Conservation (phyloP, 30 jellyfish, hydroid and myxozoan species). For the Turritopsis dohrnii region DNA sequence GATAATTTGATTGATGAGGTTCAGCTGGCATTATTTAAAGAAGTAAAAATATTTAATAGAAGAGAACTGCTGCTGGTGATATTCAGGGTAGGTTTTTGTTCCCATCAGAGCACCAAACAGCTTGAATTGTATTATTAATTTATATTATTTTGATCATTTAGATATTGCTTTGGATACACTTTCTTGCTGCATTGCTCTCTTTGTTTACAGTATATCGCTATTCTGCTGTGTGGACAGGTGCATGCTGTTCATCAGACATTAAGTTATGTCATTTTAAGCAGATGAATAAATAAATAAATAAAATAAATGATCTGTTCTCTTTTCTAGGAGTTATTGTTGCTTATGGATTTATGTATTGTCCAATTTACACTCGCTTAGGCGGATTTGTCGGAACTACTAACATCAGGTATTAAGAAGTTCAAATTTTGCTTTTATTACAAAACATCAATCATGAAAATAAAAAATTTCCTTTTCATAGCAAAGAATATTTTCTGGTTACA, state of each 20-base stretch:
- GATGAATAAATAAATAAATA: neutral
- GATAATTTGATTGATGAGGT: conserved; percentile 60
- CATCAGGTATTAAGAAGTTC: conserved; percentile 19
- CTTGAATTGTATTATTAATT: too few species aligned
- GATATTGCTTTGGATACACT: conserved; percentile 89
- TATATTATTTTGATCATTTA: too few species aligned
- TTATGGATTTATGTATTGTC: conserved; percentile 85
- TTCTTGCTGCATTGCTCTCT: conserved; percentile 71
- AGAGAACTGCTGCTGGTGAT: conserved; percentile 64
- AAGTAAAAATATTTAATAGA: conserved; percentile 57
- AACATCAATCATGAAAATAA: too few species aligned
- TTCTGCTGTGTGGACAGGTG: conserved; percentile 88
- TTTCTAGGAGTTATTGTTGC: conserved; percentile 25
- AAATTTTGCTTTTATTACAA: neutral
- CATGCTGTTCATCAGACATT: neutral
- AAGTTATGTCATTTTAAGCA: neutral
- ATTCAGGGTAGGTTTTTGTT: conserved; percentile 55
- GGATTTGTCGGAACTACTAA: conserved; percentile 78
- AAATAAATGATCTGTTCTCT: neutral
- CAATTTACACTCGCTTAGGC: conserved; percentile 73
- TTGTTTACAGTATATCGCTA: conserved; percentile 68
- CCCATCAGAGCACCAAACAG: too few species aligned
- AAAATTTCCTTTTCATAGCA: conserved; percentile 33
- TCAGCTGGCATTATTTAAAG: conserved; percentile 80
- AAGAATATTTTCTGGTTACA: conserved; percentile 61